phyloP scores from a whole-genome alignment of 2,797 vertebrate species.

The Sebastiscus tertius region DNA sequence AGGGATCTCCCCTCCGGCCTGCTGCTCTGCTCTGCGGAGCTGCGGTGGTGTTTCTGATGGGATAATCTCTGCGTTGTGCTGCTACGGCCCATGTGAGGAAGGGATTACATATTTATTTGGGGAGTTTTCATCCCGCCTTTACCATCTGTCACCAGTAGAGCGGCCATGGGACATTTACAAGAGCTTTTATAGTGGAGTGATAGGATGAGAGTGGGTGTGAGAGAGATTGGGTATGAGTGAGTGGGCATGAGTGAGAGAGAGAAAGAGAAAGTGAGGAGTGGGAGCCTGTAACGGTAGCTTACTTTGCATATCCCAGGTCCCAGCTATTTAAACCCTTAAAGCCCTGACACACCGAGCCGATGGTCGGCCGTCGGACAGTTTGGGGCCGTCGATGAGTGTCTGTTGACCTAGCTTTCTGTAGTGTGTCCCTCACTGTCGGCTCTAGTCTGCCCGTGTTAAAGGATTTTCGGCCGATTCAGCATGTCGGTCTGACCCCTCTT shows the following conservation, averaged over 20 bases:
- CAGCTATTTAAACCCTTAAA: background rate
- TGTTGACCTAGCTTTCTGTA: too few species aligned
- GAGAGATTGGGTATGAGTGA: background rate
- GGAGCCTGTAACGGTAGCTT: too few species aligned
- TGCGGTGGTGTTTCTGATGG: conserved; percentile 45
- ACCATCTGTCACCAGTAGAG: conserved; percentile 77
- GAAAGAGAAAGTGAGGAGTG: conserved; percentile 1
- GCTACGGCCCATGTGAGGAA: conserved; percentile 74
- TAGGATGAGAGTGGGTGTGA: background rate
- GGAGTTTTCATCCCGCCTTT: conserved; percentile 74
- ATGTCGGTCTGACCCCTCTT: too few species aligned
- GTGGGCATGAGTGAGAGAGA: background rate
- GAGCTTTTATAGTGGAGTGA: conserved; percentile 35
- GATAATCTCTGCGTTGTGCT: conserved; percentile 72
- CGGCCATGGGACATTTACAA: conserved; percentile 49
- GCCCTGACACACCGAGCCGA: too few species aligned
- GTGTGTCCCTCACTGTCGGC: too few species aligned
- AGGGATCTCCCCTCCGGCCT: conserved; percentile 21
- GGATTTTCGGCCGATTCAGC: too few species aligned
- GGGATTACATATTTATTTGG: conserved; percentile 84
- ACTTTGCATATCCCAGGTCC: background rate
- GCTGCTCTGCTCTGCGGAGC: conserved; percentile 12
- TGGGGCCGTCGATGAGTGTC: too few species aligned
- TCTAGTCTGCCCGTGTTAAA: too few species aligned
- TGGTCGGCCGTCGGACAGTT: too few species aligned